Base-by-base conservation (phyloP, 2,113 vertebrate species). In the Puma concolor region DNA sequence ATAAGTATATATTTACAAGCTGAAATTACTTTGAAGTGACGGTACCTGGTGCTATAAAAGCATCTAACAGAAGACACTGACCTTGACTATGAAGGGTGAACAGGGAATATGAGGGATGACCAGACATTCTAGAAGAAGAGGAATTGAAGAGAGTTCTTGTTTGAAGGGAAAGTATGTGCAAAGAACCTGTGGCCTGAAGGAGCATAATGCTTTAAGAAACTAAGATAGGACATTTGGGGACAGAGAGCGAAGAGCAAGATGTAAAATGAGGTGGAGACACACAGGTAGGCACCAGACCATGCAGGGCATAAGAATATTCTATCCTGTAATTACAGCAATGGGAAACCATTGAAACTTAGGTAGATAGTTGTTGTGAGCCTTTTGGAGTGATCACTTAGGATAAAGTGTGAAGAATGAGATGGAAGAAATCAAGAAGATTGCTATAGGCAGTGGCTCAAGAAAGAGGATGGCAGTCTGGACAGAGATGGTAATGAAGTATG, bases 21-120 rank as follows among this genome's bases (percentile, higher is more conserved):
- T 54, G 57, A 72, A 91, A 94, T 33, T 57, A 31, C 85, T 88
- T 95, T 67, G 85, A 95, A 91, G 21, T 74, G 72, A 89, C 69
- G 4, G 8, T 82, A 41, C n/a, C 33, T 60, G 36, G 27, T 60
- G 33, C n/a, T 79, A 14, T 36, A 11, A 86, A 96, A 88, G 15
- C 23, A n/a, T 54, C 4, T 92, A 85, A 86, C 8, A 83, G 86
- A 80, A 72, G 72, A 96, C 83, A 52, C 63, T 95, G 54, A 67
- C 16, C 69, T 92, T 91, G 48, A 79, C 33, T 48, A 7, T 33
- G 19, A 48, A 41, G 48, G 10, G 29, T 15, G 11, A 79, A 57
- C 14, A 86, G 19, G 33, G 33, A 29, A 17, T 71, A 60, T 71
- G 71, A 93, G 5, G 50, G 54, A 80, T 66, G 54, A 60, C 36